A percentile compares a stretch with the other conserved stretches of the same genome.
These are phyloP conservation scores for Idris sp. DNA, from an alignment of 1,140 invertebrate species.

Conservation along the genomic window DNA sequence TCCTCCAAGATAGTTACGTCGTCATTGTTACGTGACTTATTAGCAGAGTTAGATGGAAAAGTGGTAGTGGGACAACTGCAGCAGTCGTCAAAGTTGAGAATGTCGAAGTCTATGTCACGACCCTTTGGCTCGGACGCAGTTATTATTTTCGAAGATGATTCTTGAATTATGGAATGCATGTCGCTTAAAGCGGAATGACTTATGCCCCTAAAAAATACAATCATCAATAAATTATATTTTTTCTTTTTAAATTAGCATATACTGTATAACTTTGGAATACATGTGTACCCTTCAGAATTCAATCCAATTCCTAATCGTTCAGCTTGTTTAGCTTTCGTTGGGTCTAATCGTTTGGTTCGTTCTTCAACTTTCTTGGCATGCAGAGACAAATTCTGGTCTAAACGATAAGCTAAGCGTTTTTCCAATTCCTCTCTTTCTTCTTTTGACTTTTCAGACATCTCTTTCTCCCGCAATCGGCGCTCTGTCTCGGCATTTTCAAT, in stretches of 20 bases:
- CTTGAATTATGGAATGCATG: conserved; percentile 95
- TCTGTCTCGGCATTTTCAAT: conserved; percentile 90
- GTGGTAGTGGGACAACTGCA: conserved; percentile 27
- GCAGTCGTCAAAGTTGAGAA: conserved; percentile 30
- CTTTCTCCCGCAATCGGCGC: conserved; percentile 85
- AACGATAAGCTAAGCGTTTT: conserved; percentile 88
- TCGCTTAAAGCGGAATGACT: conserved; percentile 96
- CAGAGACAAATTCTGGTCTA: conserved; percentile 85
- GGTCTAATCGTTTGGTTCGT: conserved; percentile 86
- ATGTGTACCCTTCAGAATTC: conserved; percentile 68
- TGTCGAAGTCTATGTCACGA: conserved; percentile 64
- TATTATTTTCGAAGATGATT: conserved; percentile 74
- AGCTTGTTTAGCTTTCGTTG: conserved; percentile 92
- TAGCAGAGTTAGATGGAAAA: conserved; percentile 15
- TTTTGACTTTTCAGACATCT: conserved; percentile 74
- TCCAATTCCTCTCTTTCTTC: conserved; percentile 83
- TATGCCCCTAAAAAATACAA: conserved; percentile 81
- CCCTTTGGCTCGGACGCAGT: conserved; percentile 66
- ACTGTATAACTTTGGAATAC: too few species aligned
- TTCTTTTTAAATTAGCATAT: too few species aligned
- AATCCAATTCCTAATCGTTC: conserved; percentile 97
- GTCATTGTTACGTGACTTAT: conserved; percentile 63
- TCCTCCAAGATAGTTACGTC: conserved; percentile 72
- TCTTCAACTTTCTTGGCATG: conserved; percentile 89
- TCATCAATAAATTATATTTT: conserved; percentile 6